Conservation (phyloP, 2,888 invertebrate genomes). For the Amphimallon solstitiale region DNA sequence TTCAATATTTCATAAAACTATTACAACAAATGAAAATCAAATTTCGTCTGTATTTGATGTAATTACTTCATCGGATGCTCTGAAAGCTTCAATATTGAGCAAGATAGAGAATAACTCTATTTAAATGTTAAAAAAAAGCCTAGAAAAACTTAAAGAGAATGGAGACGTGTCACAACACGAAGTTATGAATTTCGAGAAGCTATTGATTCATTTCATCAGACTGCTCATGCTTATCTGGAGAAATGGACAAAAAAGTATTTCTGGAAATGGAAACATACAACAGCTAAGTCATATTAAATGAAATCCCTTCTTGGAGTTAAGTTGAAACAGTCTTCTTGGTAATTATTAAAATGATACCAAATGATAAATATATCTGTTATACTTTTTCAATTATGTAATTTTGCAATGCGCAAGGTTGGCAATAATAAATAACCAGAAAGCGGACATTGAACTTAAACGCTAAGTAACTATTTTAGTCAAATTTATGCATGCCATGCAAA, state of each 20-base stretch:
- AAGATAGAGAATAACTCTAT: background rate
- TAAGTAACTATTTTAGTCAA: no score
- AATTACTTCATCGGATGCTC: background rate
- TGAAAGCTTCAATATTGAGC: background rate
- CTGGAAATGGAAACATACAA: background rate
- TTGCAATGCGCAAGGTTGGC: no score
- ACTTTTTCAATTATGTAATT: no score
- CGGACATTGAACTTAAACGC: no score
- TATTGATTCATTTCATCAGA: background rate
- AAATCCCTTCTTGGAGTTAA: constrained; percentile 3
- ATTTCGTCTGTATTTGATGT: constrained; percentile 1
- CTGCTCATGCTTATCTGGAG: constrained; percentile 1
- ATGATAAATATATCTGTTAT: no score
- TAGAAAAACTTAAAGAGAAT: constrained; percentile 3
- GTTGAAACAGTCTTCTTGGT: background rate
- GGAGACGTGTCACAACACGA: constrained; percentile 1
- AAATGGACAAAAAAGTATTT: constrained; percentile 1
- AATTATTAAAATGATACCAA: constrained; percentile 2
- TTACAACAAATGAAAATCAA: constrained; percentile 8
- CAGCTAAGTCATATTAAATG: background rate
- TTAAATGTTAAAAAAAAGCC: background rate
- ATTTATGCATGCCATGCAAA: no score
- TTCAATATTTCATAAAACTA: background rate
- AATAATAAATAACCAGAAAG: no score
- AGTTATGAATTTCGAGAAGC: constrained; percentile 1